Conservation (phyloP, 2,797 vertebrate genomes). For the Sus cebifrons region DNA sequence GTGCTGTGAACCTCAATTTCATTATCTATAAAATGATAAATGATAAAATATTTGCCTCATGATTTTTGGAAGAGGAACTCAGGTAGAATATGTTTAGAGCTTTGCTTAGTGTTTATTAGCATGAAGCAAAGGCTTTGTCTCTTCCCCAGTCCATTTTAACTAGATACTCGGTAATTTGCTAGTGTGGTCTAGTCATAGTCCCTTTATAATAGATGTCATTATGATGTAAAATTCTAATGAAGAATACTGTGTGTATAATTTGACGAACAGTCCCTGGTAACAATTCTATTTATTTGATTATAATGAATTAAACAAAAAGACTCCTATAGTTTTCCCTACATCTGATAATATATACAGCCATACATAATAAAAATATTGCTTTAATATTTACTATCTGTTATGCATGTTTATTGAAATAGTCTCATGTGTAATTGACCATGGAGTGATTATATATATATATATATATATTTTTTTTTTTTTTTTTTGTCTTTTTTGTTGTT, state of each 20-base stretch:
- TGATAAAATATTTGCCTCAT: background rate
- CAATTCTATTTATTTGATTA: conserved; percentile 42
- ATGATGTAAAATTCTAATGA: conserved; percentile 41
- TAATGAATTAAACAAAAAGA: conserved; percentile 45
- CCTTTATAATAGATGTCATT: background rate
- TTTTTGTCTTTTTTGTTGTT: too few species aligned
- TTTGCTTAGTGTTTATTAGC: background rate
- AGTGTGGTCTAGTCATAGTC: conserved; percentile 14
- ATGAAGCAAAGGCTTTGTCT: background rate
- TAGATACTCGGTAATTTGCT: conserved; percentile 33
- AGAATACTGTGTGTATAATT: conserved; percentile 21
- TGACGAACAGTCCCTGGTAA: background rate
- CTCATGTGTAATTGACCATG: background rate
- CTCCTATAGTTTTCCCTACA: background rate
- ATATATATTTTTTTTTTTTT: too few species aligned
- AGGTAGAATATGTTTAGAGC: background rate
- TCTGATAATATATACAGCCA: background rate
- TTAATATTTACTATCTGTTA: background rate
- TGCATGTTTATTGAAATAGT: conserved; percentile 57
- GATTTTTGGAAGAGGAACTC: conserved; percentile 1
- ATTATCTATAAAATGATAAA: background rate
- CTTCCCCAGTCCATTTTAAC: conserved; percentile 3
- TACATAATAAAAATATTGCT: conserved; percentile 16
- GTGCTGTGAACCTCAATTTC: background rate
- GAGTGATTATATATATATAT: conserved; percentile 61